These are phyloP conservation scores for Metallyticus violacea DNA, from an alignment of 2,888 invertebrate species.

Conservation along the genomic window DNA sequence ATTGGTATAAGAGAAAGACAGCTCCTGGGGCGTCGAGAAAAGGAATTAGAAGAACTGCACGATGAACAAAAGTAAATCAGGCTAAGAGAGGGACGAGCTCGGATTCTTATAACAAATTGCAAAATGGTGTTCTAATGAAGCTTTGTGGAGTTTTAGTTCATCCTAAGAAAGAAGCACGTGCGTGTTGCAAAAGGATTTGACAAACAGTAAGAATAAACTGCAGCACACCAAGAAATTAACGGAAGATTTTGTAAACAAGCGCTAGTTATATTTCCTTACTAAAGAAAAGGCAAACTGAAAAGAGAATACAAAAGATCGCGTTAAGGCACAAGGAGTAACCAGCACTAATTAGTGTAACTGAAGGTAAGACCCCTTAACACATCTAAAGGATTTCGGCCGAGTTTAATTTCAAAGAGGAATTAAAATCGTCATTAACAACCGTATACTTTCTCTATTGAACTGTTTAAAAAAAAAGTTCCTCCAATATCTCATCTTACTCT, in stretches of 20 bases:
- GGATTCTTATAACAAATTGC: background rate
- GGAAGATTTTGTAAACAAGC: background rate
- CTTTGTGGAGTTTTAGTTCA: background rate
- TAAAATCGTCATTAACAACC: too few relatives aligned
- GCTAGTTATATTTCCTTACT: background rate
- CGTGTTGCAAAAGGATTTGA: background rate
- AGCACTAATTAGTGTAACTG: background rate
- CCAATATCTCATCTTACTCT: too few relatives aligned
- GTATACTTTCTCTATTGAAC: too few relatives aligned
- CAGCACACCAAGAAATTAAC: background rate
- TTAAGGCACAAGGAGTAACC: background rate
- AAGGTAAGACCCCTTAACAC: too few relatives aligned
- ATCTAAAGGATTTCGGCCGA: too few relatives aligned
- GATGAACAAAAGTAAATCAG: background rate
- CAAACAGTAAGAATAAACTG: background rate
- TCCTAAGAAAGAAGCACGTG: background rate
- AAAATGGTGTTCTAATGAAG: background rate
- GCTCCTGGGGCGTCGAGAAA: background rate
- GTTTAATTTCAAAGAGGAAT: background rate
- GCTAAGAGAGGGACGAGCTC: background rate
- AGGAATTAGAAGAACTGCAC: background rate
- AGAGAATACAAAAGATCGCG: background rate
- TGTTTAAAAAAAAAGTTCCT: too few relatives aligned
- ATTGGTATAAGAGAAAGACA: background rate
- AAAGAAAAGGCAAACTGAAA: background rate